A percentile compares a stretch with the other conserved stretches of the same genome.
Evolutionary conservation across 2,888 invertebrate species (phyloP).

Genomic region (Melinaea menophilus): DNA sequence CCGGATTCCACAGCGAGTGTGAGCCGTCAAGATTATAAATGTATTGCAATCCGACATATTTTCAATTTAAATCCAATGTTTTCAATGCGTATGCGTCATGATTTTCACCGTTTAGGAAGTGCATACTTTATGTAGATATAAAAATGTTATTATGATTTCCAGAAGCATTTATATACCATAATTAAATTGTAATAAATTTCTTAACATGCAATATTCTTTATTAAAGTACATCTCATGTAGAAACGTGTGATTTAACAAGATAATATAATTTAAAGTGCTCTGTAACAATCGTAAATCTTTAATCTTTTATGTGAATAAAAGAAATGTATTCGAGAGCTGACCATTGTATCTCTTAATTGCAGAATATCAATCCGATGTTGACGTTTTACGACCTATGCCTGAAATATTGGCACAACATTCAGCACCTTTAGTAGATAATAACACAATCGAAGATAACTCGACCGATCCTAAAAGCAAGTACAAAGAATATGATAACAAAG

Average conservation of each 20-base stretch:
- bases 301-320: background rate
- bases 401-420: slow-evolving; percentile 56
- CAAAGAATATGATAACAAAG: slow-evolving; percentile 50
- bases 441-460: slow-evolving; percentile 50
- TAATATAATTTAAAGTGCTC: background rate
- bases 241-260: background rate
- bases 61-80: slow-evolving; percentile 36
- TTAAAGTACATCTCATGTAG: background rate
- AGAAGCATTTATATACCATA: background rate
- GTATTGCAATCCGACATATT: slow-evolving; percentile 41
- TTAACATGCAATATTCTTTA: background rate
- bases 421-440: slow-evolving; percentile 51
- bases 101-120: background rate
- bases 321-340: slow-evolving; percentile 6
- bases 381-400: slow-evolving; percentile 47
- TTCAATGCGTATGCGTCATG: slow-evolving; percentile 4
- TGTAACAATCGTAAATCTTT: background rate
- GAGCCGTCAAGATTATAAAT: slow-evolving; percentile 12
- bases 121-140: background rate
- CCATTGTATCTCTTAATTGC: slow-evolving; percentile 27
- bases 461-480: slow-evolving; percentile 41
- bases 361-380: slow-evolving; percentile 70
- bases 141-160: background rate
- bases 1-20: slow-evolving; percentile 43
- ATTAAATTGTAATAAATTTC: too few species aligned